A percentile compares a stretch with the other conserved stretches of the same genome.
These are phyloP conservation scores for Tetrapedia diversipes DNA, from an alignment of 2,888 invertebrate species.

Conservation along the genomic window DNA sequence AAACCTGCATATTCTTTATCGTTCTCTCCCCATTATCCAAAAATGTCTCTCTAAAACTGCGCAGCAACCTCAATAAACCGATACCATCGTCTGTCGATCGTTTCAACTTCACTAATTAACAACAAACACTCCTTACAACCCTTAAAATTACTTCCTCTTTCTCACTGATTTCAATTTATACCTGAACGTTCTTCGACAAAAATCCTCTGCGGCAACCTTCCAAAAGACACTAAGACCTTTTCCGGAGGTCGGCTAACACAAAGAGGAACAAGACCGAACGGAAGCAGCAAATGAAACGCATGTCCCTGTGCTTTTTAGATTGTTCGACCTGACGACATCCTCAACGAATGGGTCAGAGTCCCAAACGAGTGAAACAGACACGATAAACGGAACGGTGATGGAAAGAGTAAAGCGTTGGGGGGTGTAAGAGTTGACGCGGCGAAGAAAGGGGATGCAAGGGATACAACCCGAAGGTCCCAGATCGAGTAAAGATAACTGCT, in stretches of 20 bases:
- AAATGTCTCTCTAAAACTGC: too few species aligned
- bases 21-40: too few species aligned
- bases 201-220: too few species aligned
- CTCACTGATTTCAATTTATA: too few species aligned
- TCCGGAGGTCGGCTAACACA: slow-evolving; percentile 18
- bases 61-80: not conserved
- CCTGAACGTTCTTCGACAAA: too few species aligned
- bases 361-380: too few species aligned
- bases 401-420: not conserved
- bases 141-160: too few species aligned
- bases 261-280: slow-evolving; percentile 55
- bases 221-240: too few species aligned
- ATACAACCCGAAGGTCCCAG: slow-evolving; percentile 74
- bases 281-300: slow-evolving; percentile 78
- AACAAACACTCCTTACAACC: not conserved
- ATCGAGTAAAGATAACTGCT: slow-evolving; percentile 82
- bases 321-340: slow-evolving; percentile 39
- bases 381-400: too few species aligned
- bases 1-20: too few species aligned
- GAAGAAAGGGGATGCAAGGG: slow-evolving; percentile 52
- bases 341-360: slow-evolving; percentile 49
- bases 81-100: not conserved
- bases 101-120: not conserved
- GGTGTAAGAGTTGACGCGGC: slow-evolving; percentile 30
- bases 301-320: slow-evolving; percentile 73